Base-by-base conservation (phyloP, 2,113 vertebrate genomes). In the Brachyistius frenatus region DNA sequence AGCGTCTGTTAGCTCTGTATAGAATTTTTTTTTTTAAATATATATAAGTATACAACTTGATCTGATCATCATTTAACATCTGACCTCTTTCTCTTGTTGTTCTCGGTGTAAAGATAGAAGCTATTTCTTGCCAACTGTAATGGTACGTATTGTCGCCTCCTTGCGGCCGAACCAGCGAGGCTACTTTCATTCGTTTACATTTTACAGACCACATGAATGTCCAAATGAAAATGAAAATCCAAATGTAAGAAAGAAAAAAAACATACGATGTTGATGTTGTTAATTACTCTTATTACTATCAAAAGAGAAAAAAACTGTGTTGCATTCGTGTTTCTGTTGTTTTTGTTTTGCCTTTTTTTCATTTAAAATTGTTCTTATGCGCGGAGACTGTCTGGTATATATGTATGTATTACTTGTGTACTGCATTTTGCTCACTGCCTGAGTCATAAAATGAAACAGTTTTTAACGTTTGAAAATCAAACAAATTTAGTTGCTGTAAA, bases 181-280 rank as follows among this genome's bases (percentile, higher is more conserved):
- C 30, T 71, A 47, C 77, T 62, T 73, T 86, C 66, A 83, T 91
- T 61, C 32, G 92, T 93, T 93, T 93, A 92, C 93, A 91, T 92
- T 87, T 89, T 89, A 83, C 89, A 92, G 93, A 94, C 93, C 91
- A 91, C 84, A 79, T 94, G 93, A 93, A 94, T 94, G 93, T 94
- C 69, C 66, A 66, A 83, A 73, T 57, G n/a, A 87, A 77, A 76
- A 72, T 86, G 47, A 68, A 86, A 83, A 73, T 78, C 80, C 76
- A 85, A 83, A 89, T 73, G 4, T 39, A 83, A 66, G 54, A 83
- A 85, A 55, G 65, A 57, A 66, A 75, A 52, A 84, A 78, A 69
- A 64, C 13, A 56, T 56, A 62, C 16, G 32, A 9, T 86, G 46
- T 91, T 73, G 68, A 57, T 87, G 87, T 91, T 89, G 69, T 85